Conservation (phyloP, 23 tunicate species). For the Botrylloides violaceus region DNA sequence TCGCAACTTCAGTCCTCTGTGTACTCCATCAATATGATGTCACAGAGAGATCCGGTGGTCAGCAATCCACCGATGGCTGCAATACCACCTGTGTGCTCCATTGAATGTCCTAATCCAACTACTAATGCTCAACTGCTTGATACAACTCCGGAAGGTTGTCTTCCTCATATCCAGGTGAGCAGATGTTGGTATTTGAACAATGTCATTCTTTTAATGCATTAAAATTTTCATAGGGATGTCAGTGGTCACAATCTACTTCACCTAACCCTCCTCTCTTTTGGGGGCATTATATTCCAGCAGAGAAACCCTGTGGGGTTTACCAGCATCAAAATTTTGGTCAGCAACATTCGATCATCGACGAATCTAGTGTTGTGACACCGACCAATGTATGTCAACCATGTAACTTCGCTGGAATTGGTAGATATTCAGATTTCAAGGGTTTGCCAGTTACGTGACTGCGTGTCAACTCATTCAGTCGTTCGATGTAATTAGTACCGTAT, state of each 20-base stretch:
- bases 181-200: not conserved
- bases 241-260: constrained; percentile 6
- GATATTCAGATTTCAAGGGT: too few species aligned
- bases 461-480: too few species aligned
- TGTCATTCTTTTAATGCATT: not conserved
- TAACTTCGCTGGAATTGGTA: constrained; percentile 26
- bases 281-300: constrained; percentile 13
- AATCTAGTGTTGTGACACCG: constrained; percentile 19
- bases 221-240: not conserved
- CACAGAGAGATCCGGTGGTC: not conserved
- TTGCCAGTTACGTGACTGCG: not conserved
- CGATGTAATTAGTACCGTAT: too few species aligned
- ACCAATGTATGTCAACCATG: constrained; percentile 30
- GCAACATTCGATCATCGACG: constrained; percentile 13
- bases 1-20: too few species aligned
- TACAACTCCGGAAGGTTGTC: not conserved
- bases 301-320: not conserved
- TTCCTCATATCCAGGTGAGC: constrained; percentile 3
- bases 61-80: not conserved
- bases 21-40: constrained; percentile 5
- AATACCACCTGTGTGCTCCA: not conserved
- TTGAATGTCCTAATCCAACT: not conserved
- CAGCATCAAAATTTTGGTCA: constrained; percentile 10
- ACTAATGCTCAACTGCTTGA: not conserved
- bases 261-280: constrained; percentile 15